A percentile compares a stretch with the other conserved stretches of the same genome.
These are phyloP conservation scores for Entosphenus tridentatus DNA, from an alignment of 2,113 vertebrate species.

Conservation along the genomic window DNA sequence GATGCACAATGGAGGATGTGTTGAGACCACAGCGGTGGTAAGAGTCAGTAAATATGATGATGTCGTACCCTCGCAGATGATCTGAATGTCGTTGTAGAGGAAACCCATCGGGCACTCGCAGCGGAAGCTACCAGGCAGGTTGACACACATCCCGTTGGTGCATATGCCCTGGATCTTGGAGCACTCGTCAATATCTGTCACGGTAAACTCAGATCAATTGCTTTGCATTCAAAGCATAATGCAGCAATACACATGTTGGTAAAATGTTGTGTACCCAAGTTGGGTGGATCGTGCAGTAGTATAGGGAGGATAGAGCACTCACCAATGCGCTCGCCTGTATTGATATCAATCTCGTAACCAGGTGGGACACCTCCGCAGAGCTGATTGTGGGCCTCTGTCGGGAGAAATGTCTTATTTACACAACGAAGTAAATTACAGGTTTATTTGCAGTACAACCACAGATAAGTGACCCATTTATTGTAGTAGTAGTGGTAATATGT, in stretches of 20 bases:
- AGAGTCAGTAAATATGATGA: neutral
- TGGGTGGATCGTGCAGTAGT: no score
- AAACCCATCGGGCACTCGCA: slow-evolving; percentile 75
- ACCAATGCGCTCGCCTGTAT: slow-evolving; percentile 63
- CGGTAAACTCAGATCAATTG: neutral
- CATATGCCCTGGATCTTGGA: slow-evolving; percentile 62
- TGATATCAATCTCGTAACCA: slow-evolving; percentile 61
- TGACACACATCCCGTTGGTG: slow-evolving; percentile 54
- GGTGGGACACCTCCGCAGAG: slow-evolving; percentile 64
- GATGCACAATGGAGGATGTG: no score
- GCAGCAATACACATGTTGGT: no score
- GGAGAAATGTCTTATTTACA: no score
- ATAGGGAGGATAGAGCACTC: slow-evolving; percentile 14
- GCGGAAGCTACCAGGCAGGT: slow-evolving; percentile 74
- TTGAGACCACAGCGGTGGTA: no score
- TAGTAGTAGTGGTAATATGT: no score
- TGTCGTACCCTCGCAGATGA: slow-evolving; percentile 58
- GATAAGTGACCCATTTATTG: no score
- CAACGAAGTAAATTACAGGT: no score
- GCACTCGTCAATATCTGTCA: slow-evolving; percentile 67
- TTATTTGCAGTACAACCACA: no score
- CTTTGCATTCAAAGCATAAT: no score
- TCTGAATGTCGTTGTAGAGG: slow-evolving; percentile 58
- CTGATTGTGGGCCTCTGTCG: no score
- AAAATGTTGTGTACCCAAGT: no score